Evolutionary conservation across 1,140 invertebrate genomes (phyloP).

Genomic region (Dreissena rostriformis): DNA sequence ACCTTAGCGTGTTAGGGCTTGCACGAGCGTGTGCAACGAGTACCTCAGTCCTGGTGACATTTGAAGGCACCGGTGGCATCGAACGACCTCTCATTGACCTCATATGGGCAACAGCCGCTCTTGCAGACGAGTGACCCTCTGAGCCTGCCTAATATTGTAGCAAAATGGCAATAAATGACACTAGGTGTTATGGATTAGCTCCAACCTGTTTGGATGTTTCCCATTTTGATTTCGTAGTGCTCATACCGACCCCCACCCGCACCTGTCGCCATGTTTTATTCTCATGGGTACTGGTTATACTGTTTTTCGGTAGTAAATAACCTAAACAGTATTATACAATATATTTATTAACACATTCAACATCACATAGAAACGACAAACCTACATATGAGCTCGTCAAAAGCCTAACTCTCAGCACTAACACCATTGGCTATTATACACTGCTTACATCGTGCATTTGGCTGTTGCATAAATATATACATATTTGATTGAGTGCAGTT

Average conservation of each 20-base stretch:
- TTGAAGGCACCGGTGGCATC: constrained; percentile 30
- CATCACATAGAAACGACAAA: neutral
- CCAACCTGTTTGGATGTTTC: neutral
- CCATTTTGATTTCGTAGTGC: constrained; percentile 50
- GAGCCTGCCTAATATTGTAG: constrained; percentile 48
- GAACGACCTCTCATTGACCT: constrained; percentile 41
- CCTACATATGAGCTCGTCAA: too few relatives aligned
- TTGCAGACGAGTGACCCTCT: constrained; percentile 50
- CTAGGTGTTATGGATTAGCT: neutral
- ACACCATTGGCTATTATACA: too few relatives aligned
- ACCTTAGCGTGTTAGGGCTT: constrained; percentile 49
- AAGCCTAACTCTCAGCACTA: too few relatives aligned
- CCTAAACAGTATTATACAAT: too few relatives aligned
- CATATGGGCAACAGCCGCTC: constrained; percentile 33
- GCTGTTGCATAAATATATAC: constrained; percentile 13
- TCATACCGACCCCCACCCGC: constrained; percentile 33
- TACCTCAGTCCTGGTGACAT: constrained; percentile 36
- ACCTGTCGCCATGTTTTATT: constrained; percentile 53
- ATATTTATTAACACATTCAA: neutral
- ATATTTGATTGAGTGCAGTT: neutral
- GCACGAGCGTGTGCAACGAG: constrained; percentile 51
- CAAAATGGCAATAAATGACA: constrained; percentile 33
- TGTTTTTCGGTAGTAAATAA: too few relatives aligned
- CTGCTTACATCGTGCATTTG: constrained; percentile 51
- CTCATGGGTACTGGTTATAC: constrained; percentile 40